phyloP scores from a whole-genome alignment of 2,888 invertebrate genomes.

The Xylota segnis region DNA sequence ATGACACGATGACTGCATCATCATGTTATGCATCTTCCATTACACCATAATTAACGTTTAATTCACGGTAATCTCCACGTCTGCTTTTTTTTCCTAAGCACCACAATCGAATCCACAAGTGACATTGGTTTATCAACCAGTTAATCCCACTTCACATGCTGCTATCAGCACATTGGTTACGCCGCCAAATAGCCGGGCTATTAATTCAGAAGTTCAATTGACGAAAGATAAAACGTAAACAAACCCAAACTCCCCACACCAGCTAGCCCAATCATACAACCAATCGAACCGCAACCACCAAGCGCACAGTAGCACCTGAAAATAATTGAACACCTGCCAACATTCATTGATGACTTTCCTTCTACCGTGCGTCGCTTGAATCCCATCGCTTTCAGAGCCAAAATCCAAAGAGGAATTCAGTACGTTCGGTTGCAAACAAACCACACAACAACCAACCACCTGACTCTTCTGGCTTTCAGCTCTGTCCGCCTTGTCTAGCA shows the following conservation, averaged over 20 bases:
- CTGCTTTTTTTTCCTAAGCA: background rate
- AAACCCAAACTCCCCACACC: conserved; percentile 27
- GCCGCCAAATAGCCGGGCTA: conserved; percentile 17
- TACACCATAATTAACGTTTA: too few species aligned
- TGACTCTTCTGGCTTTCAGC: conserved; percentile 31
- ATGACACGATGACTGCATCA: too few species aligned
- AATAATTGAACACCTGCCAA: conserved; percentile 30
- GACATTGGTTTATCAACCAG: conserved; percentile 10
- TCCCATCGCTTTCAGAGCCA: conserved; percentile 41
- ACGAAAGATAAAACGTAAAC: conserved; percentile 43
- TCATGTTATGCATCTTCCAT: too few species aligned
- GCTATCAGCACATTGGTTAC: conserved; percentile 1
- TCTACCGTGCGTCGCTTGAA: conserved; percentile 24
- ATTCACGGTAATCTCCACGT: too few species aligned
- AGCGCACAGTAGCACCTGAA: conserved; percentile 33
- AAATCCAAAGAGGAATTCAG: conserved; percentile 24
- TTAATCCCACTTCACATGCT: conserved; percentile 22
- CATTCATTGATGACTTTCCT: conserved; percentile 51
- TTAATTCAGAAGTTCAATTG: conserved; percentile 34
- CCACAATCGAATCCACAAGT: background rate
- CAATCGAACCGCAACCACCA: conserved; percentile 45
- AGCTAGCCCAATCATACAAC: conserved; percentile 12
- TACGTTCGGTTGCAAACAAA: conserved; percentile 48
- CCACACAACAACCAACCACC: conserved; percentile 32
- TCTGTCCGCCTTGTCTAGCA: conserved; percentile 50